Evolutionary conservation across 1,140 invertebrate species (phyloP), one percentile per base, ranked within the genome.

Genomic region (Drosophila pruinosa): DNA sequence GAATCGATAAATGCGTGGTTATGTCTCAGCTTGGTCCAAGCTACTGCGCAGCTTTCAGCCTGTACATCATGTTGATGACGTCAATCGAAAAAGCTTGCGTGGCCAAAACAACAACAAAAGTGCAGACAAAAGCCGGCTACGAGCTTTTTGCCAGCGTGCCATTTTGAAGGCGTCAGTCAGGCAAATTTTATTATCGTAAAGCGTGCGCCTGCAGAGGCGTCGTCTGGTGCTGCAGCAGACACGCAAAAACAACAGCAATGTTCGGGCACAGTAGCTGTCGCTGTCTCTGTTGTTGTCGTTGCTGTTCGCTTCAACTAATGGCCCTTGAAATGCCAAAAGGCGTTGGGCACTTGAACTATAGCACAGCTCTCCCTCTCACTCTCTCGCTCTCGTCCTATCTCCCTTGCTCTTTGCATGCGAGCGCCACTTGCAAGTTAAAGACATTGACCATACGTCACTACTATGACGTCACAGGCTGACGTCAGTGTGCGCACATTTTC

Each of bases 1-100:
- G 36, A 86, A 86, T 86, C 82, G 63, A 86, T 86, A 86, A 86
- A 88, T 86, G 82, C 82, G 82, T 86, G 82, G 82, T 72, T 76
- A 45, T 52, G 62, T 76, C 76, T 59, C 80, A 75, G 61, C 73
- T 78, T 70, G 75, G 75, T 39, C 56, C 58, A 53, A 47, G 43
- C 57, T 74, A 71, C 59, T 83, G 88, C 88, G 88, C 88, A 90
- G 82, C 74, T 88, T 88, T 86, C 61, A 56, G 64, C 48, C 81
- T 78, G 64, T 77, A 77, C 64, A 69, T 65, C 65, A 50, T 54
- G 72, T 50, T 77, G 82, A 90, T 90, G 89, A 90, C 89, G 89
- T 90, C 88, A 90, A 90, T 90, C 61, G 82, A 67, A 75, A 85
- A 83, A 90, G 89, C 89, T 90, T 39, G 38, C 19, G 28, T 63